phyloP scores from a whole-genome alignment of 2,797 vertebrate genomes.

The Gobio occitaniae region DNA sequence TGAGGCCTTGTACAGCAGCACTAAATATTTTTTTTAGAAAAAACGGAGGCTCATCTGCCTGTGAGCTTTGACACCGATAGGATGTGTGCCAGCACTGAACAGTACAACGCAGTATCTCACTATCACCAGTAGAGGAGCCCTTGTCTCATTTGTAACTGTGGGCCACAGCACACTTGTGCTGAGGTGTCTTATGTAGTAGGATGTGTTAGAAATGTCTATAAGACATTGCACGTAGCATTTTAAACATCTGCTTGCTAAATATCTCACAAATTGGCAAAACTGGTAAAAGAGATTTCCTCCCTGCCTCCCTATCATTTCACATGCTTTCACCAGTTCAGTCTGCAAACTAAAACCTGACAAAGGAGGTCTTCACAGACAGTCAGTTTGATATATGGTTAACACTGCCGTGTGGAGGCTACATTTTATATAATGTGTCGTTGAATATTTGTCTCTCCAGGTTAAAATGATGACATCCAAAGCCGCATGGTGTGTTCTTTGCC shows the following conservation, averaged over 20 bases:
- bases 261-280: slow-evolving; percentile 41
- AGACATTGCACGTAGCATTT: neutral
- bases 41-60: slow-evolving; percentile 19
- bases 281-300: neutral
- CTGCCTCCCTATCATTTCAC: neutral
- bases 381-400: slow-evolving; percentile 20
- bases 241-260: slow-evolving; percentile 43
- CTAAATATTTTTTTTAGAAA: slow-evolving; percentile 1
- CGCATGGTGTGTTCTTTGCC: neutral
- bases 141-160: slow-evolving; percentile 26
- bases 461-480: slow-evolving; percentile 19
- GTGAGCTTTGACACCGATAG: neutral
- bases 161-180: slow-evolving; percentile 5
- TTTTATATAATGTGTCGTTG: neutral
- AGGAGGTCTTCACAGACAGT: slow-evolving; percentile 8
- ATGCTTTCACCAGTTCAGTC: slow-evolving; percentile 2
- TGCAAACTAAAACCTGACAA: slow-evolving; percentile 9
- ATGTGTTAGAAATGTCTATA: neutral
- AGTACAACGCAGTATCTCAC: neutral
- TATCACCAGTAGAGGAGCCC: slow-evolving; percentile 46
- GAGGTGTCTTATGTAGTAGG: neutral
- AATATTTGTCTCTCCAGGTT: neutral
- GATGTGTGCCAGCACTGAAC: neutral
- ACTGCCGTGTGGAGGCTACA: neutral
- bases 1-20: slow-evolving; percentile 12